Percentiles rank a stretch among this genome's conserved stretches.
These are phyloP conservation scores for Psammodynastes pulverulentus DNA, from an alignment of 2,113 vertebrate species.

Conservation along the genomic window DNA sequence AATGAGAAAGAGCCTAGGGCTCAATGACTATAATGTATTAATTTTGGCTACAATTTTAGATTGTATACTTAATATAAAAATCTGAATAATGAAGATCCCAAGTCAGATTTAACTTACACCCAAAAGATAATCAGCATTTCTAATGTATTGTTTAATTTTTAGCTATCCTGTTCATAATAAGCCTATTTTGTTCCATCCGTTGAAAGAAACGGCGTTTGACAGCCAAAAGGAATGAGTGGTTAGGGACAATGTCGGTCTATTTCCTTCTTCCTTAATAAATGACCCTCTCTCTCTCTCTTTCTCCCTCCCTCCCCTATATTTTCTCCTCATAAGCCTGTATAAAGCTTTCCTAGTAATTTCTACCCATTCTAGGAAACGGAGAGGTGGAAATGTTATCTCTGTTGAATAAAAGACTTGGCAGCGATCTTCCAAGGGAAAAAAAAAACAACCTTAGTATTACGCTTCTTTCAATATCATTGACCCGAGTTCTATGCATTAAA, in stretches of 20 bases:
- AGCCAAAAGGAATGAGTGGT: neutral
- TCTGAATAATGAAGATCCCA: neutral
- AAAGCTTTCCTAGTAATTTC: neutral
- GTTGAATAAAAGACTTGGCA: neutral
- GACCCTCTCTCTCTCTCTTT: neutral
- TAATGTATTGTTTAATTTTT: neutral
- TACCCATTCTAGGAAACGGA: neutral
- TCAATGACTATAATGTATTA: neutral
- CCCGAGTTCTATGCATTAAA: neutral
- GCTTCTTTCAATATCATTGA: neutral
- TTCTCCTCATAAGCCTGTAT: neutral
- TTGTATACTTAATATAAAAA: neutral
- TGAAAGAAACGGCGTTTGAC: neutral
- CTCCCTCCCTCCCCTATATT: neutral
- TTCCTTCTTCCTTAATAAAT: neutral
- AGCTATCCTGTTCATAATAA: neutral
- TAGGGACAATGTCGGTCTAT: neutral
- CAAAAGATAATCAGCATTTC: neutral
- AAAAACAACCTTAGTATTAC: neutral
- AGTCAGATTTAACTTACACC: neutral
- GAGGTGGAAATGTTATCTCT: neutral
- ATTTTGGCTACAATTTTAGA: neutral
- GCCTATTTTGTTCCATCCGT: neutral
- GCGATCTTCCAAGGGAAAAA: neutral
- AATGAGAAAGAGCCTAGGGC: neutral